Conservation (phyloP, 2,888 invertebrate genomes). For the Sarcophaga caerulescens region DNA sequence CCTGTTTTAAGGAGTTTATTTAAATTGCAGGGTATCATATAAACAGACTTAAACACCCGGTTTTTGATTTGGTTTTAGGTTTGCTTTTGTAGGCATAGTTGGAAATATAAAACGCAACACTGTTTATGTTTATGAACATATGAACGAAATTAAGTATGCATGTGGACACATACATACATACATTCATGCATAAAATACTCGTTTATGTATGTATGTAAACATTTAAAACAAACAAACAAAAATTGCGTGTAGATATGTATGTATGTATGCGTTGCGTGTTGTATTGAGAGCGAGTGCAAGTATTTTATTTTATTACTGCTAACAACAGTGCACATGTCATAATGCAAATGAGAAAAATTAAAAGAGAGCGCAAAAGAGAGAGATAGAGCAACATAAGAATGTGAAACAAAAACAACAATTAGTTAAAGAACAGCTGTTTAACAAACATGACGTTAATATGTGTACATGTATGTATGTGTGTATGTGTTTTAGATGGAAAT, state of each 20-base stretch:
- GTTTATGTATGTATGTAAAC: too few relatives aligned
- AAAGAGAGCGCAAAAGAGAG: background rate
- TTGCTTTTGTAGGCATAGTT: constrained; percentile 9
- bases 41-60: too few relatives aligned
- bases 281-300: background rate
- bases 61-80: background rate
- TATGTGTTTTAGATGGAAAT: constrained; percentile 37
- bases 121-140: background rate
- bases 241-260: too few relatives aligned
- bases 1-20: too few relatives aligned
- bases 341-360: constrained; percentile 23
- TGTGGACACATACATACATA: background rate
- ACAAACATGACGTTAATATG: constrained; percentile 38
- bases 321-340: constrained; percentile 53
- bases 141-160: background rate
- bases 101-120: constrained; percentile 19
- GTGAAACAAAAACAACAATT: background rate
- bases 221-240: too few relatives aligned
- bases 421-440: constrained; percentile 59
- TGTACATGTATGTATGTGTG: background rate
- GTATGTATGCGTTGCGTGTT: too few relatives aligned
- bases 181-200: too few relatives aligned
- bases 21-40: too few relatives aligned
- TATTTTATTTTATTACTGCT: constrained; percentile 31
- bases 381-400: background rate